Base-by-base conservation (phyloP, 1,140 invertebrate genomes). In the Drosophila suzukii region DNA sequence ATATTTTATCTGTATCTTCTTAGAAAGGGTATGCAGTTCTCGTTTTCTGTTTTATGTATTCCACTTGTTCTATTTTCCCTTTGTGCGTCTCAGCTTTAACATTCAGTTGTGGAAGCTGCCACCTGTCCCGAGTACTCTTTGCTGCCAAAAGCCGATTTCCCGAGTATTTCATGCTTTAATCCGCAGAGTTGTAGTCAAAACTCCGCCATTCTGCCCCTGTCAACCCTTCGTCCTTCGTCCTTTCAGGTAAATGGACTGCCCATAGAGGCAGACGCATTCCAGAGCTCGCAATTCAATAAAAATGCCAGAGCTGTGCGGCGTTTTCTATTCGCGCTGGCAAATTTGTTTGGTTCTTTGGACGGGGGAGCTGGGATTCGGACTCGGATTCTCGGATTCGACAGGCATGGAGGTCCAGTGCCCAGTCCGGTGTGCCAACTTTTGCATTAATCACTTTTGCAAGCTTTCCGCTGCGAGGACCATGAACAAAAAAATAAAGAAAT, bases 371-470 rank as follows among this genome's bases (percentile, higher is more conserved):
- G 46, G 27, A 32, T 20, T 44, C 55, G 38, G 24, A 30, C 47
- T 11, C 32, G 47, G 15, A 32, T 34, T 58, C 30, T 10, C 32
- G 32, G 8, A 34, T 34, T 34, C 46, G 13, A 30, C 43, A 46
- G n/a, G 11, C 51, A 68, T 57, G 36, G 63, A 43, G 24, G 13
- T 44, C 50, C n/a, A 24, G 24, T 15, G 47, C 65, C 65, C 65
- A 30, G 67, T 50, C 66, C 66, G 34, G 43, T 17, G 11, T 46
- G 60, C 53, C 72, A 68, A 88, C 79, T 88, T 79, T 88, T 89
- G 83, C 83, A 88, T 88, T 88, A 88, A 88, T 88, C 83, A 88
- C 83, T 88, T 88, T 88, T 88, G 83, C 83, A 79, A 79, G 81
- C 81, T 85, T 81, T 85, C 74, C 73, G 67, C 58, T 61, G 13